Conservation (phyloP, 30 jellyfish, hydroid and myxozoan genomes). For the Hydractinia echinata region DNA sequence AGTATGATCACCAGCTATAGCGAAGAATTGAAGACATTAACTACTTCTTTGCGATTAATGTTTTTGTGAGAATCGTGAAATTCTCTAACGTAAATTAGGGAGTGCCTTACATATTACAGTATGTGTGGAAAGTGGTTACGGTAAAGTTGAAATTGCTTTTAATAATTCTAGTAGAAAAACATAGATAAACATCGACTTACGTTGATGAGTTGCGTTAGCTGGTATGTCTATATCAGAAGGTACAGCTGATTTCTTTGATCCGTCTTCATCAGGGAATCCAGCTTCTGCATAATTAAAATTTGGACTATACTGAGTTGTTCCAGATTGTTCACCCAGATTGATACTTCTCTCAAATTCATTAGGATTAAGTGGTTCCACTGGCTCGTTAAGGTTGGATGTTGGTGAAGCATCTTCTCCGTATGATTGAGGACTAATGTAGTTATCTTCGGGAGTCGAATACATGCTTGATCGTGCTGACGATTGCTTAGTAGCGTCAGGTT, state of each 20-base stretch:
- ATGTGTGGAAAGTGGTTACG: too few relatives aligned
- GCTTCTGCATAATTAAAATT: not conserved
- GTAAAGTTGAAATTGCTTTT: too few relatives aligned
- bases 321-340: not conserved
- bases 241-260: conserved; percentile 20
- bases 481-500: not conserved
- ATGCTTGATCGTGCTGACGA: conserved; percentile 3
- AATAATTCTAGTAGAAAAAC: too few relatives aligned
- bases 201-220: conserved; percentile 25
- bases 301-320: not conserved
- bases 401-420: not conserved
- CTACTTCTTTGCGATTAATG: not conserved
- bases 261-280: not conserved
- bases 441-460: not conserved
- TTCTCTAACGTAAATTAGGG: too few relatives aligned
- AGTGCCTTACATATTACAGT: too few relatives aligned
- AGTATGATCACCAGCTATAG: conserved; percentile 72
- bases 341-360: conserved; percentile 13
- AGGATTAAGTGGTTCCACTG: conserved; percentile 3
- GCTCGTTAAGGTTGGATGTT: not conserved
- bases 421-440: not conserved
- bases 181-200: not conserved
- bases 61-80: too few relatives aligned
- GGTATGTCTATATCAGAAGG: conserved; percentile 18
- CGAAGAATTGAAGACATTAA: not conserved